A percentile compares a stretch with the other conserved stretches of the same genome.
Conservation (phyloP, 1,140 invertebrate species). For the Cryptotermes secundus region DNA sequence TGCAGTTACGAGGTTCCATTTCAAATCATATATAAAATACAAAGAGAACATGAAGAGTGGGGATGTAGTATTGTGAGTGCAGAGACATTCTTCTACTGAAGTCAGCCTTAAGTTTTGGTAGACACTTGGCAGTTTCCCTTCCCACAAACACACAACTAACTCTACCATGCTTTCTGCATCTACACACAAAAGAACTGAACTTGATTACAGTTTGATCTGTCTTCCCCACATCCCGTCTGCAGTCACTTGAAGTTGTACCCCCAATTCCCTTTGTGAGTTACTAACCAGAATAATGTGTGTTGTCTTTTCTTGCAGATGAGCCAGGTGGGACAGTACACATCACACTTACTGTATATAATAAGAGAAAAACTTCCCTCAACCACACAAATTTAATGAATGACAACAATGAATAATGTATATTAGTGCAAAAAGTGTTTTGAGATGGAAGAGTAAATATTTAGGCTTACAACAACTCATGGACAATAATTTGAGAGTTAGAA, state of each 20-base stretch:
- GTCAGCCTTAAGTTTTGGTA: neutral
- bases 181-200: neutral
- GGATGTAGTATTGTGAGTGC: neutral
- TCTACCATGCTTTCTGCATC: neutral
- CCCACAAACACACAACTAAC: neutral
- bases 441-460: conserved; percentile 9
- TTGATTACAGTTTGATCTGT: neutral
- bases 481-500: neutral
- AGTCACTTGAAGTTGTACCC: neutral
- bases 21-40: neutral
- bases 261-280: neutral
- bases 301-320: conserved; percentile 11
- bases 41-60: neutral
- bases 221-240: neutral
- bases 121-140: neutral
- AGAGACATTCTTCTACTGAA: neutral
- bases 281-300: neutral
- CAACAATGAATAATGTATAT: conserved; percentile 5
- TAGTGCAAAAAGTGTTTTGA: conserved; percentile 19
- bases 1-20: neutral
- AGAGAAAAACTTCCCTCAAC: conserved; percentile 16
- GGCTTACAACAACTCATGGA: neutral
- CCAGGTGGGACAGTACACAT: neutral
- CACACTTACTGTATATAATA: neutral
- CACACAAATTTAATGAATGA: conserved; percentile 14